Evolutionary conservation across 2,888 invertebrate genomes (phyloP).

Genomic region (Philereme vetulata): DNA sequence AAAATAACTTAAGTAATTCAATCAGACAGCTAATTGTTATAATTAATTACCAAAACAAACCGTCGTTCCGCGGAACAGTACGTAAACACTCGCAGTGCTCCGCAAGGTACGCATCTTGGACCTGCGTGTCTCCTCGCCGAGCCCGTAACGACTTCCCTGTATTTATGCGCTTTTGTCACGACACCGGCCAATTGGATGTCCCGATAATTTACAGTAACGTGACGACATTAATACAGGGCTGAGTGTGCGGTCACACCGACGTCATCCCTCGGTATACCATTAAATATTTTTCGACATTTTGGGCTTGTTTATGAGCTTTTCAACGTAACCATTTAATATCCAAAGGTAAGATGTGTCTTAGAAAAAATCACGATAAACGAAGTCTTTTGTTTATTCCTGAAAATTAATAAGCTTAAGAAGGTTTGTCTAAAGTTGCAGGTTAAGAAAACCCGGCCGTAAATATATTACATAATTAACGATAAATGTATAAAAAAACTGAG

Average conservation of each 20-base stretch:
- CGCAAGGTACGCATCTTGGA: conserved; percentile 60
- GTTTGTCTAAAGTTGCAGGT: too few relatives aligned
- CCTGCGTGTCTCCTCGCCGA: conserved; percentile 65
- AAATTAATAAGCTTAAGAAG: too few relatives aligned
- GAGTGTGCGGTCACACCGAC: conserved; percentile 43
- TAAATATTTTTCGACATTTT: too few relatives aligned
- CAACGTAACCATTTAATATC: too few relatives aligned
- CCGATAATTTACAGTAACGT: conserved; percentile 76
- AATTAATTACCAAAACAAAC: conserved; percentile 23
- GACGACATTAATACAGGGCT: conserved; percentile 67
- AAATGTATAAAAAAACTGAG: too few relatives aligned
- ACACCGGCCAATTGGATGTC: conserved; percentile 76
- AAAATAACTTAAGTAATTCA: conserved; percentile 1
- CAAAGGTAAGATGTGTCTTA: too few relatives aligned
- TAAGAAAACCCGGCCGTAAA: too few relatives aligned
- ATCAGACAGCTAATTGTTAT: conserved; percentile 1
- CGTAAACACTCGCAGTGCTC: conserved; percentile 43
- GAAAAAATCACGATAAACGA: too few relatives aligned
- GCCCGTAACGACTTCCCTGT: conserved; percentile 65
- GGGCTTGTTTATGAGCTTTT: too few relatives aligned
- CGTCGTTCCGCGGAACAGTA: conserved; percentile 20
- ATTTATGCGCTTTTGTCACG: conserved; percentile 80
- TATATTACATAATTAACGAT: too few relatives aligned
- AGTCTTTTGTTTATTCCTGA: too few relatives aligned
- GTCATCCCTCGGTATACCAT: neutral